These are phyloP conservation scores for Phataginus tetradactyla DNA, from an alignment of 2,797 vertebrate genomes.

Conservation along the genomic window DNA sequence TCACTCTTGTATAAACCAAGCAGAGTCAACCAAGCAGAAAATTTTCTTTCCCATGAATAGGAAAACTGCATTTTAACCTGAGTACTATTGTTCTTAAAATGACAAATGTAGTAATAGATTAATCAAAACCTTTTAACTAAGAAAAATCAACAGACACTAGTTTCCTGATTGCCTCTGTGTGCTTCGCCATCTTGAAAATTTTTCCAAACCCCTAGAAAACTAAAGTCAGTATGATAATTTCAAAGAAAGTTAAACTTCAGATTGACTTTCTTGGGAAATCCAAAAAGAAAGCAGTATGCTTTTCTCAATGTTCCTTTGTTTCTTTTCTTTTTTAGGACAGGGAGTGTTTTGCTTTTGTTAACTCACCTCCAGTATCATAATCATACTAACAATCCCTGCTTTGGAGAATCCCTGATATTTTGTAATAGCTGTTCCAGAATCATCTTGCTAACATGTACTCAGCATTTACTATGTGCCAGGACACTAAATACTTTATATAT, in stretches of 20 bases:
- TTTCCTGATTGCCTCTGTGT: not conserved
- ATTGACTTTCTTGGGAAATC: conserved; percentile 20
- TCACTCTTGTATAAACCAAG: conserved; percentile 27
- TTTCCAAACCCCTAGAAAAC: conserved; percentile 21
- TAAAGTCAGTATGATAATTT: conserved; percentile 54
- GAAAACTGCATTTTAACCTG: conserved; percentile 20
- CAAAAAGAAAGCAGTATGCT: not conserved
- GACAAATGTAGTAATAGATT: not conserved
- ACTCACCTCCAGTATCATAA: not conserved
- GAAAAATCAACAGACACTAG: conserved; percentile 42
- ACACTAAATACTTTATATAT: not conserved
- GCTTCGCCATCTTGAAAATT: not conserved
- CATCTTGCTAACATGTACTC: not conserved
- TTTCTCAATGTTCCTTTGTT: not conserved
- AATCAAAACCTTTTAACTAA: not conserved
- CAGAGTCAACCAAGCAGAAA: conserved; percentile 21
- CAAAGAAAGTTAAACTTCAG: conserved; percentile 46
- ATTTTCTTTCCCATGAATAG: conserved; percentile 16
- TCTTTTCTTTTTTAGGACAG: not conserved
- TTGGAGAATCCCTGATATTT: conserved; percentile 21
- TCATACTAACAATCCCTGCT: not conserved
- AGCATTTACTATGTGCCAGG: not conserved
- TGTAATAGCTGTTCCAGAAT: not conserved
- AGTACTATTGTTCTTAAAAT: conserved; percentile 36
- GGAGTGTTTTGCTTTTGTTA: conserved; percentile 1